A percentile compares a stretch with the other conserved stretches of the same genome.
Evolutionary conservation across 1,140 invertebrate genomes (phyloP).

Genomic region (Eufriesea mexicana): DNA sequence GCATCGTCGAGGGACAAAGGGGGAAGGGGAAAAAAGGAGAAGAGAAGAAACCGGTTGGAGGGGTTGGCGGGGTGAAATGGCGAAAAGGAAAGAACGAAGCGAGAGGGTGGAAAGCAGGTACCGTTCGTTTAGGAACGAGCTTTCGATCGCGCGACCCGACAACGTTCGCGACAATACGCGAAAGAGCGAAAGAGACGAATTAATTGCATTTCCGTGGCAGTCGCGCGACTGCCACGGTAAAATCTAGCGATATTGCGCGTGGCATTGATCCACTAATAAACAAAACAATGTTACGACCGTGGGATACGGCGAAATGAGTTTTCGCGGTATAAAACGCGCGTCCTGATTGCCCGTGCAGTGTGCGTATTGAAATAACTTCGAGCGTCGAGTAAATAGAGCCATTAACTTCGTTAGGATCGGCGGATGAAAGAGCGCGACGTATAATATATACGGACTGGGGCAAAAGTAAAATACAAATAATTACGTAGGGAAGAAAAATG

Average conservation of each 20-base stretch:
- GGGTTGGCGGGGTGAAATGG: not conserved
- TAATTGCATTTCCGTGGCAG: constrained; percentile 40
- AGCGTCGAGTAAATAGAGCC: constrained; percentile 20
- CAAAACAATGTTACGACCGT: constrained; percentile 41
- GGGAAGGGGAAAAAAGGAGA: too few relatives aligned
- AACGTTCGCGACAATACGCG: not conserved
- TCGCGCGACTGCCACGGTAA: not conserved
- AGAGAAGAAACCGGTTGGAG: not conserved
- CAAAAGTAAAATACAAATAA: constrained; percentile 27
- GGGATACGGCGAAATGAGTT: constrained; percentile 32
- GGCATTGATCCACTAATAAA: constrained; percentile 50
- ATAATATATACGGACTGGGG: not conserved
- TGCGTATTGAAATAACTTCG: constrained; percentile 23
- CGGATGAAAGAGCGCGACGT: not conserved
- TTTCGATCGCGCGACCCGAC: not conserved
- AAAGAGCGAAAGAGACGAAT: constrained; percentile 29
- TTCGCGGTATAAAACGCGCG: constrained; percentile 23
- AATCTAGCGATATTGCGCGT: constrained; percentile 47
- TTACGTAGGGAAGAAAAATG: not conserved
- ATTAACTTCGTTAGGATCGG: constrained; percentile 25
- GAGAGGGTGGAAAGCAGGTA: not conserved
- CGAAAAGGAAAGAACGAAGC: not conserved
- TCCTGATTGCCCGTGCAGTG: constrained; percentile 5
- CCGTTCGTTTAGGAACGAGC: not conserved
- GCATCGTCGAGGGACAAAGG: too few relatives aligned